A percentile compares a stretch with the other conserved stretches of the same genome.
Evolutionary conservation across 2,888 invertebrate genomes (phyloP).

Genomic region (Chromoteleia sp.): DNA sequence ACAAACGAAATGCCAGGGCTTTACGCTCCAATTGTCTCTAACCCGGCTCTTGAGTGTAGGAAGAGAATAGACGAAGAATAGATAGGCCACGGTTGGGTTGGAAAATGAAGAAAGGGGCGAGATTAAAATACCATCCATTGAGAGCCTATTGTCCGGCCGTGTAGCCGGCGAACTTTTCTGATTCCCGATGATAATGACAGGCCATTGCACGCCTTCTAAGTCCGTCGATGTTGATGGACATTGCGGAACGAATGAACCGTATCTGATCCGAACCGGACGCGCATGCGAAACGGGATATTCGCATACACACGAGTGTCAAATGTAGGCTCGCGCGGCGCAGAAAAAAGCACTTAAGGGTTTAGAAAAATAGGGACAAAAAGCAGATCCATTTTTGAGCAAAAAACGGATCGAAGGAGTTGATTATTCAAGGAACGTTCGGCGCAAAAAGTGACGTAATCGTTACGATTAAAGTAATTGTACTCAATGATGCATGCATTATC

Average conservation of each 20-base stretch:
- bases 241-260: slow-evolving; percentile 72
- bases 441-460: slow-evolving; percentile 31
- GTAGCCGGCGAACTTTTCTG: slow-evolving; percentile 68
- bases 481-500: slow-evolving; percentile 32
- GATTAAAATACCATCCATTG: slow-evolving; percentile 75
- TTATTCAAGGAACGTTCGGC: slow-evolving; percentile 1
- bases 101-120: slow-evolving; percentile 67
- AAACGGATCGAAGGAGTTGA: slow-evolving; percentile 17
- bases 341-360: slow-evolving; percentile 55
- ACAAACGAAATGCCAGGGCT: slow-evolving; percentile 66
- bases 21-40: slow-evolving; percentile 76
- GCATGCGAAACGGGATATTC: slow-evolving; percentile 36
- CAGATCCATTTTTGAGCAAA: slow-evolving; percentile 31
- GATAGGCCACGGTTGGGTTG: slow-evolving; percentile 62
- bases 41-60: slow-evolving; percentile 54
- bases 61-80: slow-evolving; percentile 60
- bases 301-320: slow-evolving; percentile 26
- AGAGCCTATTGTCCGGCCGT: slow-evolving; percentile 72
- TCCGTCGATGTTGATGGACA: slow-evolving; percentile 68
- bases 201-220: slow-evolving; percentile 66
- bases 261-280: slow-evolving; percentile 59
- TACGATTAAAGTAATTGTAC: slow-evolving; percentile 23
- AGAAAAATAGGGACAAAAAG: slow-evolving; percentile 47
- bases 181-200: slow-evolving; percentile 66
- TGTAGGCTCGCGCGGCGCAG: slow-evolving; percentile 16